phyloP scores from a whole-genome alignment of 2,888 invertebrate genomes.

The Laspeyria flexula region DNA sequence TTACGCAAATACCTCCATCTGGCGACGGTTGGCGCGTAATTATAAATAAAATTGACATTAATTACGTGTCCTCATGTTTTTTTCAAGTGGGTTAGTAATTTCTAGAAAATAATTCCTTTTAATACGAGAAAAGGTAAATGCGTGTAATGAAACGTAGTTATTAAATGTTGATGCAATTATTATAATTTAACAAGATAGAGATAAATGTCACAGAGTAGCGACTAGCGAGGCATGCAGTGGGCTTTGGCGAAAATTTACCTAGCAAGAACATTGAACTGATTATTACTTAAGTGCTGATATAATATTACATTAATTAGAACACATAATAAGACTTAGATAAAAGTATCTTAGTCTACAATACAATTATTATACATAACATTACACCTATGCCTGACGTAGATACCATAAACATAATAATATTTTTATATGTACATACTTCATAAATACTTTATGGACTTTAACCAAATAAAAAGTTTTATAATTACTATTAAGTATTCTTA shows the following conservation, averaged over 20 bases:
- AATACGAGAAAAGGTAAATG: conserved; percentile 59
- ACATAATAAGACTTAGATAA: too few relatives aligned
- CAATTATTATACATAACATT: too few relatives aligned
- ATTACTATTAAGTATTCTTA: too few relatives aligned
- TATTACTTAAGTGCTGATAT: not conserved
- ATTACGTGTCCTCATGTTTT: conserved; percentile 64
- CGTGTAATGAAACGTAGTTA: conserved; percentile 66
- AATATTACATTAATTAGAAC: not conserved
- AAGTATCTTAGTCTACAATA: too few relatives aligned
- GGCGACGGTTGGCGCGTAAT: conserved; percentile 57
- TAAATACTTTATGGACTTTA: too few relatives aligned
- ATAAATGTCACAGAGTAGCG: conserved; percentile 53
- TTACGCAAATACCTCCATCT: conserved; percentile 58
- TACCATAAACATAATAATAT: too few relatives aligned
- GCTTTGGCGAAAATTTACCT: conserved; percentile 11
- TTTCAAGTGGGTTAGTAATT: conserved; percentile 77
- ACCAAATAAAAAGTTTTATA: too few relatives aligned
- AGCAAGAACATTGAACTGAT: not conserved
- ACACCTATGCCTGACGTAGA: too few relatives aligned
- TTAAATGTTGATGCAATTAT: conserved; percentile 69
- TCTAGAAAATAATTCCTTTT: conserved; percentile 74
- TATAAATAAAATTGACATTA: conserved; percentile 83
- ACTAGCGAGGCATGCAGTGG: conserved; percentile 21
- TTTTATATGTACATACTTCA: too few relatives aligned
- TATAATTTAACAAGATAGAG: conserved; percentile 68